Percentiles rank a stretch among this genome's conserved stretches.
phyloP scores from a whole-genome alignment of 2,797 vertebrate species.

The Telmatherina bonti region DNA sequence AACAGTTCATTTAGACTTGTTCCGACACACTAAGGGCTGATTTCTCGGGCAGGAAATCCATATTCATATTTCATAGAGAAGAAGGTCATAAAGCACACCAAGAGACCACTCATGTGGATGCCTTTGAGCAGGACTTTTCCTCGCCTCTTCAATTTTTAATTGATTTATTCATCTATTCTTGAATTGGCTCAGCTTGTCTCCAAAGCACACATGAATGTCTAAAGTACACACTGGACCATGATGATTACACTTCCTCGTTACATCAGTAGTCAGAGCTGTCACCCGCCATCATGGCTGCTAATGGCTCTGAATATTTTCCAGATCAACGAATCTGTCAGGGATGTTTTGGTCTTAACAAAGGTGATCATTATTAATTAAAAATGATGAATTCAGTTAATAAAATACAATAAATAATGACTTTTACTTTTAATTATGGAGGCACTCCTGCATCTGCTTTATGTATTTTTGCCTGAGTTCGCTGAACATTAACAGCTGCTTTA shows the following conservation, averaged over 20 bases:
- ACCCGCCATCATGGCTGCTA: slow-evolving; percentile 42
- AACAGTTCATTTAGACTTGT: slow-evolving; percentile 56
- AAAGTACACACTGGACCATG: slow-evolving; percentile 30
- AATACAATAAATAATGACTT: slow-evolving; percentile 14
- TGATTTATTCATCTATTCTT: slow-evolving; percentile 74
- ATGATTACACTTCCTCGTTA: slow-evolving; percentile 30
- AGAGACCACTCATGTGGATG: slow-evolving; percentile 47
- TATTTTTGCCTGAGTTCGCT: too few relatives aligned
- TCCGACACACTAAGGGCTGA: slow-evolving; percentile 33
- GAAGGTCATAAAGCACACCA: slow-evolving; percentile 51
- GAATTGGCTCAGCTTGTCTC: slow-evolving; percentile 52
- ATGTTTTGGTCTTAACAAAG: slow-evolving; percentile 38
- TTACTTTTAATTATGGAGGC: slow-evolving; percentile 19
- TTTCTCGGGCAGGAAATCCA: slow-evolving; percentile 56
- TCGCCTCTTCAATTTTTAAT: slow-evolving; percentile 59
- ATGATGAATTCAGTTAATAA: too few relatives aligned
- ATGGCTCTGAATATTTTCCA: slow-evolving; percentile 34
- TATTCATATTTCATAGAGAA: slow-evolving; percentile 56
- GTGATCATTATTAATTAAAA: slow-evolving; percentile 6
- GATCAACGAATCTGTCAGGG: slow-evolving; percentile 13
- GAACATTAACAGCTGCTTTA: slow-evolving; percentile 14
- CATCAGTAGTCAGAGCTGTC: slow-evolving; percentile 43
- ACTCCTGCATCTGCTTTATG: slow-evolving; percentile 22
- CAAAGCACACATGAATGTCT: slow-evolving; percentile 50
- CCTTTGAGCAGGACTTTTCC: slow-evolving; percentile 51